Conservation (phyloP, 2,113 vertebrate species). For the Microtus montanus region DNA sequence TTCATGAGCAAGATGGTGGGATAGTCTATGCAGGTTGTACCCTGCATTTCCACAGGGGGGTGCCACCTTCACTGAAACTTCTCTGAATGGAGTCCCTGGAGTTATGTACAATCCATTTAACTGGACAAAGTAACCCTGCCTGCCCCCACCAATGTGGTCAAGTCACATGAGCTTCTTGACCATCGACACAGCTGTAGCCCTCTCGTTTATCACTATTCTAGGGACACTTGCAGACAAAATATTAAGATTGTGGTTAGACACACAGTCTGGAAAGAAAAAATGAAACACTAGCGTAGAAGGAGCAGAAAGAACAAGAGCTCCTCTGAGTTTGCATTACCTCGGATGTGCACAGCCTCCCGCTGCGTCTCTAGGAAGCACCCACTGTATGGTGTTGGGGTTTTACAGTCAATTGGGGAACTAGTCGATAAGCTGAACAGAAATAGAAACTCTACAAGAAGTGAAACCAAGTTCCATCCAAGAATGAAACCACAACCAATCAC, state of each 20-base stretch:
- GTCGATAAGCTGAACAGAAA: slow-evolving; percentile 88
- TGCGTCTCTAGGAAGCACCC: slow-evolving; percentile 79
- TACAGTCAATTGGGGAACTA: slow-evolving; percentile 86
- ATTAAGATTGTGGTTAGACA: slow-evolving; percentile 39
- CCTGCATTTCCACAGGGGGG: not conserved
- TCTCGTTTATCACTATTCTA: slow-evolving; percentile 28
- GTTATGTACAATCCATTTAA: not conserved
- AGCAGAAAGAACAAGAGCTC: not conserved
- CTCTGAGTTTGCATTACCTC: slow-evolving; percentile 74
- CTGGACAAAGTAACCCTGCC: not conserved
- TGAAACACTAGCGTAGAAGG: not conserved
- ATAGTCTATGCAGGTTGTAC: not conserved
- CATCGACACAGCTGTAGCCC: not conserved
- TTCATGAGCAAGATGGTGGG: not conserved
- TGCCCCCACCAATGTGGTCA: not conserved
- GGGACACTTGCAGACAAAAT: not conserved
- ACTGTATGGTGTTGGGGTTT: slow-evolving; percentile 80
- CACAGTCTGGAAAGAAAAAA: slow-evolving; percentile 46
- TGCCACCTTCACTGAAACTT: not conserved
- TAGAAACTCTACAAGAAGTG: slow-evolving; percentile 86
- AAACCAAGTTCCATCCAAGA: slow-evolving; percentile 89
- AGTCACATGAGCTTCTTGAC: not conserved
- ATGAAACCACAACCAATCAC: slow-evolving; percentile 89
- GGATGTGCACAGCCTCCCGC: slow-evolving; percentile 75
- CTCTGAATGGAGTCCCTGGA: slow-evolving; percentile 16